Base-by-base conservation (phyloP, 1,140 invertebrate genomes). In the Chlorops oryzae region DNA sequence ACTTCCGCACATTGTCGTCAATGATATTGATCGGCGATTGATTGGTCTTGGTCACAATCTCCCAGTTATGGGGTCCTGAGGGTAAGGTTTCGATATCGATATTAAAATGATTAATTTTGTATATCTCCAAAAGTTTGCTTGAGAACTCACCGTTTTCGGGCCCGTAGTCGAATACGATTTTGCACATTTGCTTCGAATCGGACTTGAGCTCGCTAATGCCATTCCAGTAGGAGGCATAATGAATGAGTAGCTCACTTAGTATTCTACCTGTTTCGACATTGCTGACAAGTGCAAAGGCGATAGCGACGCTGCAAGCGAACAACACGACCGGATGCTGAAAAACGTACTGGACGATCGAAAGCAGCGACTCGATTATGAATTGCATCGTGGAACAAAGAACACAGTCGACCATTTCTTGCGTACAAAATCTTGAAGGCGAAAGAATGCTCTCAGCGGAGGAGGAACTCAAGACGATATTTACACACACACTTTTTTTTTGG, bases 1-100 rank as follows among this genome's bases (percentile, higher is more conserved):
- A 44, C 6, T 57, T 55, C n/a, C 59, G 58, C 17, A 63, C 49
- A 22, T 53, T 12, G 22, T 46, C 44, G 41, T 63, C 70, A 17
- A 63, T 52, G 6, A 77, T 76, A 57, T 77, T 76, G 9, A 77
- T 65, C 0, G 75, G 74, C 2, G 59, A 68, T 42, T 67, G 61
- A 52, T 65, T 64, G 25, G 23, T 37, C 15, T 51, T 63, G 4
- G 49, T 42, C 15, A 56, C 32, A n/a, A n/a, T n/a, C 32, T 56
- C 45, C 75, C 75, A 77, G 13, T 56, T 67, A 42, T 73, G 68
- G 6, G 74, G 73, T 9, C 74, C 74, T 63, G 28, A 2, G 17
- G 1, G 6, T 50, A 54, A 51, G 49, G 59, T 27, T 10, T 20
- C 10, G 2, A 20, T 28, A 12, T 42, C 13, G 40, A 42, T 13